phyloP scores from a whole-genome alignment of 2,113 vertebrate species.

The Isurus oxyrinchus region DNA sequence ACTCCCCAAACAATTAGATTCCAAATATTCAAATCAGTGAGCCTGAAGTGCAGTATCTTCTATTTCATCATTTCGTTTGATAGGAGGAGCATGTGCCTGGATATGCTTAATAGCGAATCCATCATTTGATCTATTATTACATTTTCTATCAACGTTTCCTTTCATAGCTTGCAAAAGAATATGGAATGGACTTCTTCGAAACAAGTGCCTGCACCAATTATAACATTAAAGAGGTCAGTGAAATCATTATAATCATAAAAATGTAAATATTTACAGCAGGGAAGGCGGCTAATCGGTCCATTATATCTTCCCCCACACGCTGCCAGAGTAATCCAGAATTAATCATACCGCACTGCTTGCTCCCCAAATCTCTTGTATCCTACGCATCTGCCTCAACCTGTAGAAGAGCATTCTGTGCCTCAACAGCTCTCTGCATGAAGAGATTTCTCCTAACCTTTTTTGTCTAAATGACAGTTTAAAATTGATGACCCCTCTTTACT shows the following conservation, averaged over 20 bases:
- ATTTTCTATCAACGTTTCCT: conserved; percentile 39
- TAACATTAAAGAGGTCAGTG: conserved; percentile 86
- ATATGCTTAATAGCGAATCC: background rate
- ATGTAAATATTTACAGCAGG: background rate
- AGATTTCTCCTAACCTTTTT: background rate
- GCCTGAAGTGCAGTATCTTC: background rate
- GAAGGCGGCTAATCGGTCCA: background rate
- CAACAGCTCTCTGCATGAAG: background rate
- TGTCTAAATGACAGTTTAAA: background rate
- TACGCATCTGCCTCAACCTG: background rate
- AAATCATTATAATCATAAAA: background rate
- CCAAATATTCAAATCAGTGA: background rate
- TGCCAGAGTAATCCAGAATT: background rate
- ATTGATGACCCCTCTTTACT: background rate
- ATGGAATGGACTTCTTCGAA: conserved; percentile 97
- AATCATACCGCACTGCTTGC: background rate
- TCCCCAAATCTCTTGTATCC: background rate
- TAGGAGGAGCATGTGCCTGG: background rate
- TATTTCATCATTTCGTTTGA: background rate
- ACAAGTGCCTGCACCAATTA: conserved; percentile 97
- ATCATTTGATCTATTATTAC: background rate
- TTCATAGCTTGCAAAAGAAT: conserved; percentile 80
- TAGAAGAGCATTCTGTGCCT: background rate
- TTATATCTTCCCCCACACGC: background rate
- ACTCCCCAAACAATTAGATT: background rate